Percentiles rank a stretch among this genome's conserved stretches.
Evolutionary conservation across 2,797 vertebrate species (phyloP).

Genomic region (Myotis pilosus): DNA sequence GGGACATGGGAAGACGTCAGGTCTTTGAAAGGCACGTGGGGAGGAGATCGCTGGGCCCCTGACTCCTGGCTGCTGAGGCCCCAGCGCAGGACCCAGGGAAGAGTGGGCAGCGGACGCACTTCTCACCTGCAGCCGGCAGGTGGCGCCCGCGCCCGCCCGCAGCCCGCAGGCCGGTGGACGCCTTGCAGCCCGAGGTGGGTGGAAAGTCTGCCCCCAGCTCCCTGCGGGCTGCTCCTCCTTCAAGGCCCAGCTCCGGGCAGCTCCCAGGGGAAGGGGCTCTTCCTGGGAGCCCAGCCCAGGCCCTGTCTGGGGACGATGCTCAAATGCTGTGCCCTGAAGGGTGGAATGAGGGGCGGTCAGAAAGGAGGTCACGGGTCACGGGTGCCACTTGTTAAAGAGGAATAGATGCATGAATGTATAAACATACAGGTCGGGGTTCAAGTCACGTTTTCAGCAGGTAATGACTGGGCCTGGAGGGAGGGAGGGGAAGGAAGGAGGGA

Average conservation of each 20-base stretch:
- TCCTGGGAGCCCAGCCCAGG: rapidly evolving
- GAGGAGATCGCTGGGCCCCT: neutral
- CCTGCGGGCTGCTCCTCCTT: neutral
- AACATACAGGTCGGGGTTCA: neutral
- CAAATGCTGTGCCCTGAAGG: neutral
- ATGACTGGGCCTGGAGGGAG: neutral
- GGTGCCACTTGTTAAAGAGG: neutral
- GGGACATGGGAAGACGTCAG: neutral
- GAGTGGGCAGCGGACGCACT: neutral
- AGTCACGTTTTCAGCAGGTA: neutral
- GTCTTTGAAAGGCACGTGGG: neutral
- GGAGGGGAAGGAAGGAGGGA: rapidly evolving
- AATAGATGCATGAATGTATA: neutral
- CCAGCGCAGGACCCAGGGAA: rapidly evolving
- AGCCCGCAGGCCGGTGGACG: too few species aligned
- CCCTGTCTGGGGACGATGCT: neutral
- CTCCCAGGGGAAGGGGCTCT: neutral
- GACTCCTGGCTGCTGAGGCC: too few species aligned
- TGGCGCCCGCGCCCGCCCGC: neutral
- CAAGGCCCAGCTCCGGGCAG: neutral
- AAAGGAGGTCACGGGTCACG: too few species aligned
- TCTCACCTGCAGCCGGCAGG: conserved; percentile 23
- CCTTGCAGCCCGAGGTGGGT: too few species aligned
- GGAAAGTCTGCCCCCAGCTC: too few species aligned
- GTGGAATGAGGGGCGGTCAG: neutral